Percentiles rank a stretch among this genome's conserved stretches.
These are phyloP conservation scores for Cairina moschata DNA, from an alignment of 2,113 vertebrate species.

Conservation along the genomic window DNA sequence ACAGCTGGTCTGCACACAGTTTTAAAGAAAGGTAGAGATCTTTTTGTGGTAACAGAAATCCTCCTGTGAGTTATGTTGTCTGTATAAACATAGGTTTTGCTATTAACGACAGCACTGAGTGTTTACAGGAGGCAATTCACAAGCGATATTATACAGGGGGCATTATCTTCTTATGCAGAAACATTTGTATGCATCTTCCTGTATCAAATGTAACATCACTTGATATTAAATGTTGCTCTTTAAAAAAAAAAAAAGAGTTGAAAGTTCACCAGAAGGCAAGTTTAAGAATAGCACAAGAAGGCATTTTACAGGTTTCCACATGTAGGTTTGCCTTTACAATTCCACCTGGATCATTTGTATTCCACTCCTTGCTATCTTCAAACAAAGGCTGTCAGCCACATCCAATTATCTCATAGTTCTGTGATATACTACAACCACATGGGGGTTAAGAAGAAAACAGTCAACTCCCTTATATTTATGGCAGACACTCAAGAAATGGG, in stretches of 20 bases:
- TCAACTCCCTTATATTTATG: not conserved
- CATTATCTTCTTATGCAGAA: not conserved
- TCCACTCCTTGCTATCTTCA: not conserved
- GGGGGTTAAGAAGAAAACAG: not conserved
- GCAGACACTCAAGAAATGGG: not conserved
- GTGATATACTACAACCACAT: not conserved
- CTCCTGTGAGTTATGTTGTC: not conserved
- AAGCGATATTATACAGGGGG: not conserved
- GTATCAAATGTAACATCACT: not conserved
- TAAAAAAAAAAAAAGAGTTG: not conserved
- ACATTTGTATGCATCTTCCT: not conserved
- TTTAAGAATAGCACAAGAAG: not conserved
- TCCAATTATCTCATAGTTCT: not conserved
- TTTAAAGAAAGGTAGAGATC: not conserved
- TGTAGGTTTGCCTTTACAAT: not conserved
- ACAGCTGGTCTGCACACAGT: not conserved
- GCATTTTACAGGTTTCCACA: not conserved
- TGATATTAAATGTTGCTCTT: not conserved
- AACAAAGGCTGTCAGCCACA: not conserved
- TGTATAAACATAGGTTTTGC: not conserved
- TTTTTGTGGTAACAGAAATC: not conserved
- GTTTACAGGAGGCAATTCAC: constrained; percentile 4
- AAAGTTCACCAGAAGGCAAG: not conserved
- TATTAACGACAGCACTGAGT: not conserved
- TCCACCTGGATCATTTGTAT: not conserved